Conservation (phyloP, 2,113 vertebrate genomes). For the Vimba vimba region DNA sequence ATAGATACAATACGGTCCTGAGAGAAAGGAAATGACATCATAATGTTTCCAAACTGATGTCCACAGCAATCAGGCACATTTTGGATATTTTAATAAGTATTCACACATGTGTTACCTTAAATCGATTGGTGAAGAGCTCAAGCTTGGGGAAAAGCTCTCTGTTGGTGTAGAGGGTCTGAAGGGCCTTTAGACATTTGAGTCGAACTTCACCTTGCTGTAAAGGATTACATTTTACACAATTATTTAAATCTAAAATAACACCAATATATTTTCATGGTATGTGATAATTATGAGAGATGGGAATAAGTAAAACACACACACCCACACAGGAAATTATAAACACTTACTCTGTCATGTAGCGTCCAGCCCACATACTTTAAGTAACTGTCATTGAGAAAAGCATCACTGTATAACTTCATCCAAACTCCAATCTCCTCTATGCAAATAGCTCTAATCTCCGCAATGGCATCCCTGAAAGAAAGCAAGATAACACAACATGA, state of each 20-base stretch:
- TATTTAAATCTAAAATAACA: not conserved
- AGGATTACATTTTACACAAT: not conserved
- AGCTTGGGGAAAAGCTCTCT: conserved; percentile 96
- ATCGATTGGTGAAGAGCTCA: conserved; percentile 98
- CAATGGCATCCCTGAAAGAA: conserved; percentile 89
- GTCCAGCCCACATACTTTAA: conserved; percentile 99
- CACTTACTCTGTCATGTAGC: conserved; percentile 93
- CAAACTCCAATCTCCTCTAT: conserved; percentile 99
- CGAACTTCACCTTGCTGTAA: conserved; percentile 97
- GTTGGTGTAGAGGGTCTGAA: conserved; percentile 98
- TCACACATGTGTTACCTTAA: conserved; percentile 84
- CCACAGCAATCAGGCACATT: not conserved
- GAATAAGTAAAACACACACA: not conserved
- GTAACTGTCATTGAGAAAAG: conserved; percentile 98
- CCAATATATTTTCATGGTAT: not conserved
- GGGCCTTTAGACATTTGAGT: conserved; percentile 97
- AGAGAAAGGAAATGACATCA: conserved; percentile 52
- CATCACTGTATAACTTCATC: conserved; percentile 99
- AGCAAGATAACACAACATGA: not conserved
- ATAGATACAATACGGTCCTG: conserved; percentile 99
- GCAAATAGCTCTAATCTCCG: conserved; percentile 98
- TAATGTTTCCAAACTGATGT: not conserved
- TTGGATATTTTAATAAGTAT: not conserved
- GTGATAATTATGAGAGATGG: not conserved
- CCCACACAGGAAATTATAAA: not conserved